phyloP scores from a whole-genome alignment of 2,797 vertebrate species.

The Pseudocheirus occidentalis region DNA sequence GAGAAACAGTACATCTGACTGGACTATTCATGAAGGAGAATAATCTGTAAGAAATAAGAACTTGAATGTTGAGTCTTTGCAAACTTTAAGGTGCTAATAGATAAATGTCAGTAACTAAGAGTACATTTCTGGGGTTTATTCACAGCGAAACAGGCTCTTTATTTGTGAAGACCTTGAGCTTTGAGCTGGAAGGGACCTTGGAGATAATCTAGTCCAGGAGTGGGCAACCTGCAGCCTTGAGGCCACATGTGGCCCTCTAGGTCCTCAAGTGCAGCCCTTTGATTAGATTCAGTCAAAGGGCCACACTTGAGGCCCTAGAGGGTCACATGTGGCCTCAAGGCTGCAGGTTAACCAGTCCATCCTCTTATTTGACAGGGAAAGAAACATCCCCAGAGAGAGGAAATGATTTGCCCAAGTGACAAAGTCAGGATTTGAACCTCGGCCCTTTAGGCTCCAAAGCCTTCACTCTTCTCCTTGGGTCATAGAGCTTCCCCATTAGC shows the following conservation, averaged over 20 bases:
- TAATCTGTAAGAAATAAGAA: neutral
- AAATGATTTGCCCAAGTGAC: neutral
- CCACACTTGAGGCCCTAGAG: too few species aligned
- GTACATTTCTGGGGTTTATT: neutral
- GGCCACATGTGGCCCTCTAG: too few species aligned
- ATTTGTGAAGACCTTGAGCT: neutral
- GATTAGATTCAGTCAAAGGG: too few species aligned
- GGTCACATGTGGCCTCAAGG: too few species aligned
- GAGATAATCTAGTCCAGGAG: neutral
- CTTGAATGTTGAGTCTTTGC: neutral
- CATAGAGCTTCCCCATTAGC: neutral
- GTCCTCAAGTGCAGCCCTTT: too few species aligned
- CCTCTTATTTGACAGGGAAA: neutral
- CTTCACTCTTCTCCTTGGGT: neutral
- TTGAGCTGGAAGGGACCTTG: neutral
- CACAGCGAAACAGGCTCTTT: neutral
- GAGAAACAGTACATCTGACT: neutral
- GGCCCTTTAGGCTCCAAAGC: neutral
- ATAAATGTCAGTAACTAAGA: neutral
- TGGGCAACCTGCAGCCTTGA: too few species aligned
- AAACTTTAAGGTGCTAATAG: neutral
- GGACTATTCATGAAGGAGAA: neutral
- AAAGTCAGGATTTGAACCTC: neutral
- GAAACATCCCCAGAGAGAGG: neutral
- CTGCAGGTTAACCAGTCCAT: neutral